These are phyloP conservation scores for Alouatta palliata DNA, from an alignment of 2,113 vertebrate genomes.

Conservation along the genomic window DNA sequence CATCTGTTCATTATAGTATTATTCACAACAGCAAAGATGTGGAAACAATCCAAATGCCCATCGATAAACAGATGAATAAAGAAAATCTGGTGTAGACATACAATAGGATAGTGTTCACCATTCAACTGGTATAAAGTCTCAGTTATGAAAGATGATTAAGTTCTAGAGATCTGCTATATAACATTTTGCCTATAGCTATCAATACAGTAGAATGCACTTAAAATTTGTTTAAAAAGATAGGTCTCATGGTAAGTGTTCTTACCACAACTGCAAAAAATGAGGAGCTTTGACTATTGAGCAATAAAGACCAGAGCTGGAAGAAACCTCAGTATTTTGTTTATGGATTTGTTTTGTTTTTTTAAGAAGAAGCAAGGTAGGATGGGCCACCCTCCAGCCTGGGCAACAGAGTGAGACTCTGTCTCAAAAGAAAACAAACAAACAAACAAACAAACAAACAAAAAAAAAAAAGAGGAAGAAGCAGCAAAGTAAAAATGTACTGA, in stretches of 20 bases:
- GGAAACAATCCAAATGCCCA: not conserved
- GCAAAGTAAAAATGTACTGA: not conserved
- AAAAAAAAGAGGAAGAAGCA: no score
- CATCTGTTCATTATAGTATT: not conserved
- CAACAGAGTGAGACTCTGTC: no score
- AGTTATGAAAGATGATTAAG: not conserved
- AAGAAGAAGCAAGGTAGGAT: not conserved
- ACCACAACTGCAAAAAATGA: not conserved
- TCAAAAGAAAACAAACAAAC: no score
- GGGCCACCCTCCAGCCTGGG: no score
- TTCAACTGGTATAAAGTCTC: not conserved
- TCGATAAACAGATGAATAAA: not conserved
- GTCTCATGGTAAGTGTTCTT: not conserved
- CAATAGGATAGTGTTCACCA: not conserved
- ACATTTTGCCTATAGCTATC: not conserved
- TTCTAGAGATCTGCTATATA: not conserved
- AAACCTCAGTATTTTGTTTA: not conserved
- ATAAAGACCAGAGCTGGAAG: not conserved
- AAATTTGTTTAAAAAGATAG: not conserved
- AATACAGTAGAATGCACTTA: not conserved
- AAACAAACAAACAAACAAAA: no score
- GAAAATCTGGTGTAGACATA: not conserved
- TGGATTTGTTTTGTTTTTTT: not conserved
- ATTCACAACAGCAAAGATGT: not conserved
- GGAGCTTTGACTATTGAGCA: not conserved